Percentiles rank a stretch among this genome's conserved stretches.
phyloP scores from a whole-genome alignment of 2,888 invertebrate species.

The Empis stercorea region DNA sequence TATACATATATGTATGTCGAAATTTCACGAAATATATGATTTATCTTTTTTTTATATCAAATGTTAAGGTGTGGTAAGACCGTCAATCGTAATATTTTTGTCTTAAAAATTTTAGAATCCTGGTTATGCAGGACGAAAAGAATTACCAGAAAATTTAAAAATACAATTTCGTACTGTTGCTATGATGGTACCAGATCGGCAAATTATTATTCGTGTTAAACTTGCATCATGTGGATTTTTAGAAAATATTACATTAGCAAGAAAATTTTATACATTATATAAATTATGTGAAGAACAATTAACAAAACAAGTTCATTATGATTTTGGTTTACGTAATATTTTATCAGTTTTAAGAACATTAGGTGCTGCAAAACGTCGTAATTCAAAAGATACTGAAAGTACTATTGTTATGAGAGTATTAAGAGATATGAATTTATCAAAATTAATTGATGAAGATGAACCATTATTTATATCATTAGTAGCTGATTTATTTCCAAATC shows the following conservation, averaged over 20 bases:
- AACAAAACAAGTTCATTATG: slow-evolving; percentile 96
- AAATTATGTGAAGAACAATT: slow-evolving; percentile 95
- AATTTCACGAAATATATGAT: too few relatives aligned
- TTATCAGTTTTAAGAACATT: slow-evolving; percentile 85
- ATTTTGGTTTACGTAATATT: slow-evolving; percentile 91
- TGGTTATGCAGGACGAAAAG: slow-evolving; percentile 92
- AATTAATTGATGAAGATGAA: slow-evolving; percentile 93
- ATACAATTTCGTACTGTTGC: slow-evolving; percentile 96
- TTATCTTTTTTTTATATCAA: too few relatives aligned
- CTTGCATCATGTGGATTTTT: slow-evolving; percentile 91
- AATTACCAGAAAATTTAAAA: slow-evolving; percentile 91
- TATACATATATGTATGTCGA: too few relatives aligned
- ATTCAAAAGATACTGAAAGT: slow-evolving; percentile 84
- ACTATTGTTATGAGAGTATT: slow-evolving; percentile 94
- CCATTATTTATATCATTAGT: slow-evolving; percentile 94
- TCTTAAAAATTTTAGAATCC: too few relatives aligned
- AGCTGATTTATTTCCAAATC: slow-evolving; percentile 91
- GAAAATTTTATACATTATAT: slow-evolving; percentile 93
- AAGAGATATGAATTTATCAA: slow-evolving; percentile 96
- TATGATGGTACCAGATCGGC: slow-evolving; percentile 98
- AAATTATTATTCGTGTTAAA: slow-evolving; percentile 94
- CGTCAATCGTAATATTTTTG: too few relatives aligned
- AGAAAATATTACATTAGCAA: slow-evolving; percentile 85
- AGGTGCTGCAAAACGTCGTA: slow-evolving; percentile 82
- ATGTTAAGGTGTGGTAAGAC: too few relatives aligned